Evolutionary conservation across 2,888 invertebrate genomes (phyloP).

Genomic region (Thysanoteuthis rhombus): DNA sequence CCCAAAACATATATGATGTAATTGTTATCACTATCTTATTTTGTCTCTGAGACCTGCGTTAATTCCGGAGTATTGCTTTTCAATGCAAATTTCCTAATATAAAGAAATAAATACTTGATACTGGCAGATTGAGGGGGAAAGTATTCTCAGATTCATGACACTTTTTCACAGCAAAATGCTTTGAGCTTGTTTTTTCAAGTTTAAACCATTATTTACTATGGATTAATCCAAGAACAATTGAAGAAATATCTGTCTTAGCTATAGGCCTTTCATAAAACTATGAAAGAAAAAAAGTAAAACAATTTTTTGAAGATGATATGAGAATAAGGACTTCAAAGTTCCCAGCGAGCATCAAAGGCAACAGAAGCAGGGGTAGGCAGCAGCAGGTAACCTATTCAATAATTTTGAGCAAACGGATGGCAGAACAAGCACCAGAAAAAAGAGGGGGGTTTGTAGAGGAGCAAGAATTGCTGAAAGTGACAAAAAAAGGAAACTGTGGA

Average conservation of each 20-base stretch:
- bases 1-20: background rate
- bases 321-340: too few species aligned
- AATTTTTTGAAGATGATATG: too few species aligned
- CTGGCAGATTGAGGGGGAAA: background rate
- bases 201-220: background rate
- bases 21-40: background rate
- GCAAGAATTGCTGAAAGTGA: too few species aligned
- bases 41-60: background rate
- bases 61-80: background rate
- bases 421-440: too few species aligned
- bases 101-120: too few species aligned
- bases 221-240: background rate
- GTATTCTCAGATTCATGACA: background rate
- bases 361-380: too few species aligned
- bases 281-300: background rate
- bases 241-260: background rate
- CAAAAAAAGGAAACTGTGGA: too few species aligned
- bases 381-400: too few species aligned
- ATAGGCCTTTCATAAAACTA: background rate
- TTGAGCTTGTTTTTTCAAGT: background rate
- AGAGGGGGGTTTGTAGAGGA: too few species aligned
- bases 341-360: too few species aligned
- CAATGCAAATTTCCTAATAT: background rate
- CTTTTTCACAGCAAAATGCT: background rate
- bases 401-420: too few species aligned